Conservation (phyloP, 2,113 vertebrate genomes). For the Camelus bactrianus region DNA sequence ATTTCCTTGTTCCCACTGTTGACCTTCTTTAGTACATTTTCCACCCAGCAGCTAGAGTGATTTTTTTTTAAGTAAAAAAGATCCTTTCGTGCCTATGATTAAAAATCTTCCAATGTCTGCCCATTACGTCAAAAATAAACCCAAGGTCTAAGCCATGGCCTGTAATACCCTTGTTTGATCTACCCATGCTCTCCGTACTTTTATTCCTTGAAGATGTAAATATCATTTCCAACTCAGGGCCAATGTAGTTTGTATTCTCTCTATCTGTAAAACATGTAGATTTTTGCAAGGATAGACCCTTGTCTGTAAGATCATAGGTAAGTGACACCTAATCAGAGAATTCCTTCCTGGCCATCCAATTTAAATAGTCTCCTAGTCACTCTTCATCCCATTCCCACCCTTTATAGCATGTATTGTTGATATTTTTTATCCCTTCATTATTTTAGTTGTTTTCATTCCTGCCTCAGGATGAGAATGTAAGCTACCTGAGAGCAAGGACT, state of each 20-base stretch:
- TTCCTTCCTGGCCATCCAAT: background rate
- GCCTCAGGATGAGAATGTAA: background rate
- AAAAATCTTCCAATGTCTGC: background rate
- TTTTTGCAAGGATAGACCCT: background rate
- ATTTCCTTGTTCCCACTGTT: background rate
- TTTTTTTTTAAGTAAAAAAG: background rate
- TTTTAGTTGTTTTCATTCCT: background rate
- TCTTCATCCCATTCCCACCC: background rate
- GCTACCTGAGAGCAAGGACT: background rate
- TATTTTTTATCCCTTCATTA: background rate
- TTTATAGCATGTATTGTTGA: background rate
- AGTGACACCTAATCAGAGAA: background rate
- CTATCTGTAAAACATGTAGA: background rate
- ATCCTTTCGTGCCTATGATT: background rate
- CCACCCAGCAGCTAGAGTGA: background rate
- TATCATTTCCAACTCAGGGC: background rate
- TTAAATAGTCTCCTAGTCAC: background rate
- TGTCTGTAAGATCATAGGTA: background rate
- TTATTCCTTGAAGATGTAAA: background rate
- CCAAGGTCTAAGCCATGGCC: background rate
- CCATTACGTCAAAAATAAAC: background rate
- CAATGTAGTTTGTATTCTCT: background rate
- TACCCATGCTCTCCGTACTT: background rate
- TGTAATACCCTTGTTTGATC: background rate
- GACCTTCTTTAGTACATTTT: background rate